These are phyloP conservation scores for Pachypanchax playfairii DNA, from an alignment of 2,113 vertebrate genomes.

Conservation along the genomic window DNA sequence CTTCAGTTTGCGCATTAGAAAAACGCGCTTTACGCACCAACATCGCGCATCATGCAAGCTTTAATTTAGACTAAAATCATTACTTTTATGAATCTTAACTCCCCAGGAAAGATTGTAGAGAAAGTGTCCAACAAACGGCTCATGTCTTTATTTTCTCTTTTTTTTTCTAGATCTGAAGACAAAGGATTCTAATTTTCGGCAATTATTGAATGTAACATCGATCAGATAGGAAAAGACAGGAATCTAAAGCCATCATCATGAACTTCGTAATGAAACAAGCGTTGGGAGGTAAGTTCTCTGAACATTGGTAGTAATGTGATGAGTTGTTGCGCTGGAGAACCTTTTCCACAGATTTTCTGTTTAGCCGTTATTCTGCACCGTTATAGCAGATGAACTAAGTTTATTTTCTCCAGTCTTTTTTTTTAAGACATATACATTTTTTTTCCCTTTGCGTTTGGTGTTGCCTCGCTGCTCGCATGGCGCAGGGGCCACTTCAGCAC, in stretches of 20 bases:
- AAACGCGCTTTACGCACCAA: constrained; percentile 15
- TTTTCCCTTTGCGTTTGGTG: no score
- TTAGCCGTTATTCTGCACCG: no score
- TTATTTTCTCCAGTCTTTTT: no score
- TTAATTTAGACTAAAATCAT: neutral
- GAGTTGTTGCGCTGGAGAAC: neutral
- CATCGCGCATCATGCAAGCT: neutral
- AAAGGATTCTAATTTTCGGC: constrained; percentile 61
- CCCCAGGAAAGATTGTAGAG: no score
- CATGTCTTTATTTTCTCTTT: neutral
- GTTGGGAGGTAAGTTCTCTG: constrained; percentile 91
- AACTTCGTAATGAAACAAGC: constrained; percentile 98
- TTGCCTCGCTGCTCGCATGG: no score
- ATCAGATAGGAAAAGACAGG: constrained; percentile 74
- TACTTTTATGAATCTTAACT: neutral
- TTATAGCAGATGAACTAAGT: no score
- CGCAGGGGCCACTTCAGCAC: constrained; percentile 8
- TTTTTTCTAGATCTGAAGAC: constrained; percentile 62
- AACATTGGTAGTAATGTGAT: neutral
- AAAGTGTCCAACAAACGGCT: neutral
- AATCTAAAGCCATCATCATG: constrained; percentile 86
- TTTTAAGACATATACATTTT: no score
- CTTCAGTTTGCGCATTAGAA: constrained; percentile 63
- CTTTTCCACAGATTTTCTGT: neutral
- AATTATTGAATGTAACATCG: constrained; percentile 82